Percentiles rank a stretch among this genome's conserved stretches.
phyloP scores from a whole-genome alignment of 2,797 vertebrate genomes.

The Acridotheres tristis region DNA sequence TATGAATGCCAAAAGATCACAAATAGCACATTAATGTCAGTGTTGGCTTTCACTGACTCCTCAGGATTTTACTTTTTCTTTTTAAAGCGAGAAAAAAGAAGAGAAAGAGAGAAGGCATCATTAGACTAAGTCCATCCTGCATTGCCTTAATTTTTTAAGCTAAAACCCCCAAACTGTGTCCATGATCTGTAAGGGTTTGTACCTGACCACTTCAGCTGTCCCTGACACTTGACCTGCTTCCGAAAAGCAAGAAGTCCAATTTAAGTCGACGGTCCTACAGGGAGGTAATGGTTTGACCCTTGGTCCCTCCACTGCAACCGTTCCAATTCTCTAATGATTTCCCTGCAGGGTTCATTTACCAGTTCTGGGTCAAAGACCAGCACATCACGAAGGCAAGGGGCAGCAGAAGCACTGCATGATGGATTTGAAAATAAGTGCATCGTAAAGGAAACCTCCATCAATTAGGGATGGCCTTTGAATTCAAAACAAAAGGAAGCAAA shows the following conservation, averaged over 20 bases:
- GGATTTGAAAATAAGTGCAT: slow-evolving; percentile 62
- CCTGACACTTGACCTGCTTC: slow-evolving; percentile 58
- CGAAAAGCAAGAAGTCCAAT: slow-evolving; percentile 64
- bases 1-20: background rate
- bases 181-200: slow-evolving; percentile 5
- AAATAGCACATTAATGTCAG: background rate
- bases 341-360: slow-evolving; percentile 74
- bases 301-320: slow-evolving; percentile 36
- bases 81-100: background rate
- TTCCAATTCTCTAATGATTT: slow-evolving; percentile 73
- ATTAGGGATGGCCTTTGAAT: slow-evolving; percentile 58
- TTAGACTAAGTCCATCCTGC: background rate
- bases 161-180: background rate
- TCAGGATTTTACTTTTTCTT: background rate
- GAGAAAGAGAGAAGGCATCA: background rate
- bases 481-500: slow-evolving; percentile 62
- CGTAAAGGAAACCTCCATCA: slow-evolving; percentile 64
- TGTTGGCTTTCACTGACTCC: background rate
- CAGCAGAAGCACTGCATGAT: slow-evolving; percentile 45
- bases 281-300: slow-evolving; percentile 71
- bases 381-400: slow-evolving; percentile 49
- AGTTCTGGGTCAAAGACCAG: slow-evolving; percentile 74
- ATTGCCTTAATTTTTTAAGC: background rate
- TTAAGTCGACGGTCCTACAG: slow-evolving; percentile 46
- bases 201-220: background rate